Evolutionary conservation across 1,140 invertebrate species (phyloP).

Genomic region (Pseudomyrmex pallidus): DNA sequence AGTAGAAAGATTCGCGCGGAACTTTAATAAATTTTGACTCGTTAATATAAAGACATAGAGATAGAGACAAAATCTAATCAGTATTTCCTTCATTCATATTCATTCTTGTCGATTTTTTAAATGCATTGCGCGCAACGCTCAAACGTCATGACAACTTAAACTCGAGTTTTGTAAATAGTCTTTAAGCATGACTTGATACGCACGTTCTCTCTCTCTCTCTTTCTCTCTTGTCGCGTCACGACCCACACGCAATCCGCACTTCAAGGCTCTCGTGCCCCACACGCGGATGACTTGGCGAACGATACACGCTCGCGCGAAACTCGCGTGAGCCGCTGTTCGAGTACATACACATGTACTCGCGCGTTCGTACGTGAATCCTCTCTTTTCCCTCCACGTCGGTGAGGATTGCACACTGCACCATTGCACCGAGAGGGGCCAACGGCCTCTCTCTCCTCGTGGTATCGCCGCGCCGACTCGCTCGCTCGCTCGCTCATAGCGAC

Average conservation of each 20-base stretch:
- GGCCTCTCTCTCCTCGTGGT: constrained; percentile 70
- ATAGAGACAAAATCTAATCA: too few species aligned
- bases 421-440: constrained; percentile 75
- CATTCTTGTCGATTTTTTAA: not conserved
- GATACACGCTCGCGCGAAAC: constrained; percentile 36
- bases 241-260: constrained; percentile 74
- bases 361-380: constrained; percentile 6
- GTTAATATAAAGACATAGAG: too few species aligned
- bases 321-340: constrained; percentile 26
- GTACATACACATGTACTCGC: constrained; percentile 25
- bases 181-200: constrained; percentile 1
- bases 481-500: constrained; percentile 43
- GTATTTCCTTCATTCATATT: constrained; percentile 4
- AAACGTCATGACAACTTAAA: constrained; percentile 35
- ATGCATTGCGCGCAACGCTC: not conserved
- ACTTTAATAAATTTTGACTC: too few species aligned
- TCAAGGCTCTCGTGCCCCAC: constrained; percentile 61
- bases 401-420: constrained; percentile 78
- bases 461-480: constrained; percentile 57
- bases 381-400: constrained; percentile 35
- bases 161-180: constrained; percentile 34
- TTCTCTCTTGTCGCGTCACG: constrained; percentile 44
- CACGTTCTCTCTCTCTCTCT: constrained; percentile 5
- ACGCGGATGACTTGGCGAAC: constrained; percentile 61
- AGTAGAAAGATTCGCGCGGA: too few species aligned